Evolutionary conservation across 1,140 invertebrate species (phyloP).

Genomic region (Stegodyphus dumicola): DNA sequence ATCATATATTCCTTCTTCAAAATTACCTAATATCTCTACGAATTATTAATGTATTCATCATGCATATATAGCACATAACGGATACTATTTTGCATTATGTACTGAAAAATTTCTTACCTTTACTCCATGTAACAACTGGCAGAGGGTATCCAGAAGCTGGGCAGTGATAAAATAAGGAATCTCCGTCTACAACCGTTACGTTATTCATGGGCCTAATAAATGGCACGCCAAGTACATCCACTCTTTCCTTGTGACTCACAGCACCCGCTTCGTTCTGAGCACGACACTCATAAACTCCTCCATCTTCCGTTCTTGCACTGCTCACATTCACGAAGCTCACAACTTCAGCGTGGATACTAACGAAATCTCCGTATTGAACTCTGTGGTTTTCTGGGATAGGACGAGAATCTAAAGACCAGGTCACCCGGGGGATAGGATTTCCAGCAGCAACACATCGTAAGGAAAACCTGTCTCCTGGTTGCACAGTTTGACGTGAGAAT

Average conservation of each 20-base stretch:
- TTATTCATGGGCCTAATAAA: conserved; percentile 90
- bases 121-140: conserved; percentile 91
- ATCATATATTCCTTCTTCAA: no score
- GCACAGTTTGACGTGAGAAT: conserved; percentile 75
- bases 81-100: no score
- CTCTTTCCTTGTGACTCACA: conserved; percentile 83
- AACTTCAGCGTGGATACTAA: conserved; percentile 74
- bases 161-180: conserved; percentile 87
- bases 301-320: conserved; percentile 64
- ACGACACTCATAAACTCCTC: conserved; percentile 68
- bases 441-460: conserved; percentile 50
- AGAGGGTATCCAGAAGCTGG: conserved; percentile 95
- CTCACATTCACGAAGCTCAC: conserved; percentile 90
- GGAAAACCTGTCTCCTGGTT: conserved; percentile 39
- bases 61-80: no score
- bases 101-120: conserved; percentile 71
- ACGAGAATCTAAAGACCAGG: conserved; percentile 86
- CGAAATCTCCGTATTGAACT: conserved; percentile 61
- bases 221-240: conserved; percentile 91
- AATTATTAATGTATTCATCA: no score
- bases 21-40: no score
- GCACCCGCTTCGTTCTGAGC: conserved; percentile 77
- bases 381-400: conserved; percentile 61
- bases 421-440: conserved; percentile 85
- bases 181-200: conserved; percentile 92